Evolutionary conservation across 2,888 invertebrate genomes (phyloP), one percentile per base, ranked within the genome.

Genomic region (Seira ritae): DNA sequence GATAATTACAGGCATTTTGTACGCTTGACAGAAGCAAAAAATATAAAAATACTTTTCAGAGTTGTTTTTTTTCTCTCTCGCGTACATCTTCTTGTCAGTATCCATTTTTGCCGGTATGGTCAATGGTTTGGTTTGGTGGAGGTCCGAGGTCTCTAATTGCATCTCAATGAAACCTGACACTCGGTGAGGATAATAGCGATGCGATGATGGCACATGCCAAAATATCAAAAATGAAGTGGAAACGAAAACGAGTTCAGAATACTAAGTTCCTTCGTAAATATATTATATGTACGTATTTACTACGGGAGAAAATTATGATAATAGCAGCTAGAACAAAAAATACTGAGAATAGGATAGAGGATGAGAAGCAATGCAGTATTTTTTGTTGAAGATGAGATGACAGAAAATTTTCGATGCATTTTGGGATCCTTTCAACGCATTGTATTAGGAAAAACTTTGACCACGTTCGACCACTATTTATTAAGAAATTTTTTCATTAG

Each of bases 141-240:
- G 62, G 62, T 62, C 62, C 2, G 62, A 62, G 62, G 62, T 62
- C 62, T 15, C 62, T 62, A 62, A 62, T 62, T 62, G 62, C 62
- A 62, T 62, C 4, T 22, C 62, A 62, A 62, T 62, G 62, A 62
- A 62, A 62, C 62, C 10, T 62, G 62, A 62, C 62, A 62, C 62
- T 62, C 22, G 20, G 22, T 20, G 62, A 62, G 62, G 62, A 20
- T 62, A 20, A 20, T 46, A 17, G 71, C 71, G 62, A 20, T 62
- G 62, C n/a, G 62, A 20, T 62, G 62, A 20, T 46, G 24, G 71
- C 71, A 55, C 71, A 71, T 71, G 71, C 71, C 71, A 71, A 71
- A 19, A 17, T 69, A 69, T 42, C 69, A 37, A 4, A 71, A 20
- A 42, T 70, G 15, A 68, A 68, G 19, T 50, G 50, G 50, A 15